phyloP scores from a whole-genome alignment of 1,140 invertebrate genomes.

The Diorhabda carinulata region DNA sequence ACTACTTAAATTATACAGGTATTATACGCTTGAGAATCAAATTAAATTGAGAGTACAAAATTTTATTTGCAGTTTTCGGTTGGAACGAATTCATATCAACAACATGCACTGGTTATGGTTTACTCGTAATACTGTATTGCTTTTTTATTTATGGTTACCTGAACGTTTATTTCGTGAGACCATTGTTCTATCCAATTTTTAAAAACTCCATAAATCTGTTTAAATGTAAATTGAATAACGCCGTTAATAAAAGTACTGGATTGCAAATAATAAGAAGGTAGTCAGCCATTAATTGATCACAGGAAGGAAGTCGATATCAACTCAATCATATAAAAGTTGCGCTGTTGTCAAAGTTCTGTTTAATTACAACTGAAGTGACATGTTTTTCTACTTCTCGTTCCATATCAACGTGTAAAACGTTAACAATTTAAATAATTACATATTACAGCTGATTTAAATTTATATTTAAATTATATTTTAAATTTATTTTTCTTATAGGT shows the following conservation, averaged over 20 bases:
- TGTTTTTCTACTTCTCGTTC: no score
- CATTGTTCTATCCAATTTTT: slow-evolving; percentile 52
- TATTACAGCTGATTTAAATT: no score
- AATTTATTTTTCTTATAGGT: no score
- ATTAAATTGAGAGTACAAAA: slow-evolving; percentile 9
- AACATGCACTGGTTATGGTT: slow-evolving; percentile 69
- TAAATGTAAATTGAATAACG: slow-evolving; percentile 20
- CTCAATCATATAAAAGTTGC: no score
- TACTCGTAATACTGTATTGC: slow-evolving; percentile 63
- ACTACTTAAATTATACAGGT: slow-evolving; percentile 33
- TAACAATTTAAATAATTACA: no score
- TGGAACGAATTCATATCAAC: slow-evolving; percentile 34
- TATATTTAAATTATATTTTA: no score
- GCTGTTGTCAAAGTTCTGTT: no score
- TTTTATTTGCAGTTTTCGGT: slow-evolving; percentile 38
- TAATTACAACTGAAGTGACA: no score
- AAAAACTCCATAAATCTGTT: slow-evolving; percentile 38
- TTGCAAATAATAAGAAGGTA: neutral
- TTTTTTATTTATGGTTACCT: slow-evolving; percentile 61
- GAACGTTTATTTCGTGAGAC: slow-evolving; percentile 64
- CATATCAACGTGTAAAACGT: no score
- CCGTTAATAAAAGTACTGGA: neutral
- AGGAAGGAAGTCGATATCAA: neutral
- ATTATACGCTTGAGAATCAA: neutral
- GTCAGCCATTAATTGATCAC: neutral